Base-by-base conservation (phyloP, 1,140 invertebrate species). In the Andricus grossulariae region DNA sequence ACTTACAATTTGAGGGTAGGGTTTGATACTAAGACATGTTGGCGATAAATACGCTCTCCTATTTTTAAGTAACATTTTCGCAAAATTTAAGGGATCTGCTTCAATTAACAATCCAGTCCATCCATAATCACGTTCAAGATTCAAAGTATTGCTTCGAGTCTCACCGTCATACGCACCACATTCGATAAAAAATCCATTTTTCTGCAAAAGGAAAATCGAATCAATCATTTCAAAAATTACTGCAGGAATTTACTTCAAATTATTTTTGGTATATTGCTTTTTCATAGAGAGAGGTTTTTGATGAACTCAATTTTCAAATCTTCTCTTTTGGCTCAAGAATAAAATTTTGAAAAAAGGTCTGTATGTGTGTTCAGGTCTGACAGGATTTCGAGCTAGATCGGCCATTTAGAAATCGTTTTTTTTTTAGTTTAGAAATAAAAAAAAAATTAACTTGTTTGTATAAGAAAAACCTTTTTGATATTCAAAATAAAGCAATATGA, bases 91-190 rank as follows among this genome's bases (percentile, higher is more conserved):
- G 2, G 92, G 92, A 87, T 93, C 92, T 1, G 93, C 91, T 77
- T 93, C 93, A 16, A 94, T 90, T 0, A 93, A 83, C n/a, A 93
- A 77, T 32, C 93, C 93, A 7, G 82, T 90, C 92, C 92, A 93
- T 66, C 83, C 82, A 15, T 87, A 81, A 39, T 82, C 83, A 51
- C 87, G 81, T 77, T 93, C 93, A 39, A 94, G 86, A 50, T 86
- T 88, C 50, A 93, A 83, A 10, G 92, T 92, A 78, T 93, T 93
- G 15, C 92, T 93, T 21, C 91, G 81, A 6, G 87, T 90, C 79
- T 93, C 92, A 0, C 93, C 93, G 79, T 93, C 92, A 16, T 92
- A 86, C 16, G 92, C 93, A 12, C 93, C 93, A 75, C 90, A 92
- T 78, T 93, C 92, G 55, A 93, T 85, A 83, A 93, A 93, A 83